These are phyloP conservation scores for Wasmannia auropunctata DNA, from an alignment of 1,140 invertebrate genomes.

Conservation along the genomic window DNA sequence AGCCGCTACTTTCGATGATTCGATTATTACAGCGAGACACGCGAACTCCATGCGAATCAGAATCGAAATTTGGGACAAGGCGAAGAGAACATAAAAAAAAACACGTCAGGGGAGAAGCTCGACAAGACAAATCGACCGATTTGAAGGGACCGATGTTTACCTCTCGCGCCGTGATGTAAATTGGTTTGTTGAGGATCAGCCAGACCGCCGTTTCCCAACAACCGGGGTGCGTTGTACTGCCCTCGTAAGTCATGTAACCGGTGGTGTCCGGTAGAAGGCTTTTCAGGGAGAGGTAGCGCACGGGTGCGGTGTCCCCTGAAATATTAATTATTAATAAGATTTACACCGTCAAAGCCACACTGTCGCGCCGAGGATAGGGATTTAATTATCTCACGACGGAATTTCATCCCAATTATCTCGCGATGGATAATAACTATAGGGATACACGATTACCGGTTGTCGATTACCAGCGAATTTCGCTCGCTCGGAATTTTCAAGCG, in stretches of 20 bases:
- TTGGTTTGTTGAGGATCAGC: conserved; percentile 98
- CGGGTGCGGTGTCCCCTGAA: conserved; percentile 91
- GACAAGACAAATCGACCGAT: conserved; percentile 10
- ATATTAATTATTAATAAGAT: conserved; percentile 4
- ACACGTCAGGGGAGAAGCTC: background rate
- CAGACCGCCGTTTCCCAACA: conserved; percentile 97
- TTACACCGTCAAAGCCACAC: background rate
- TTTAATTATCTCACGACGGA: background rate
- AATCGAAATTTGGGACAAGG: background rate
- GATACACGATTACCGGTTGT: background rate
- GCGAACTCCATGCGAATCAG: background rate
- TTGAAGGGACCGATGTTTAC: conserved; percentile 84
- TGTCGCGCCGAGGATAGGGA: background rate
- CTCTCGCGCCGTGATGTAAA: conserved; percentile 97
- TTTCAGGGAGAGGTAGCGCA: conserved; percentile 93
- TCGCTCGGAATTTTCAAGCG: background rate
- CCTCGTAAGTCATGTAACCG: conserved; percentile 98
- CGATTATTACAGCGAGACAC: conserved; percentile 13
- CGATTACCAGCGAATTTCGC: background rate
- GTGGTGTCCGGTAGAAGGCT: conserved; percentile 94
- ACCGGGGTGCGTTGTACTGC: conserved; percentile 97
- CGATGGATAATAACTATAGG: background rate
- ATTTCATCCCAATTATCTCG: background rate
- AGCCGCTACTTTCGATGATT: conserved; percentile 4
- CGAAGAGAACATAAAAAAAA: background rate